phyloP scores from a whole-genome alignment of 2,797 vertebrate species.

The Iguana delicatissima region DNA sequence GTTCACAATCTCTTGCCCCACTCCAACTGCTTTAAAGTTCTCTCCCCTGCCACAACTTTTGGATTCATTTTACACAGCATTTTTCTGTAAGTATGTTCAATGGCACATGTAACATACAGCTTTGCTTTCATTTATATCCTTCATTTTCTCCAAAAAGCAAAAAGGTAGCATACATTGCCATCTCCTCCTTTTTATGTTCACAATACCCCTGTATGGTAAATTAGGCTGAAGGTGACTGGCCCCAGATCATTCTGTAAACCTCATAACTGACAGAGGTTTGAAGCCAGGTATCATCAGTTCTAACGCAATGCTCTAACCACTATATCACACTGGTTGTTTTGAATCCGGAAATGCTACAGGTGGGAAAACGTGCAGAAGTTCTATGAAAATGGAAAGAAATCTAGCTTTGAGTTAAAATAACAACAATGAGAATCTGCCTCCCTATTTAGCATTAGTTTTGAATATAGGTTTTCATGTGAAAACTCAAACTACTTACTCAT shows the following conservation, averaged over 20 bases:
- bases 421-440: slow-evolving; percentile 20
- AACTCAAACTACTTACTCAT: not conserved
- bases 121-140: too few species aligned
- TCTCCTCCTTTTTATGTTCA: not conserved
- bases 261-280: not conserved
- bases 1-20: too few species aligned
- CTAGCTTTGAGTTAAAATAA: slow-evolving; percentile 13
- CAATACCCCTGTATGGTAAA: not conserved
- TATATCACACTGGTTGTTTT: not conserved
- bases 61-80: too few species aligned
- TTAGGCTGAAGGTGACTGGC: not conserved
- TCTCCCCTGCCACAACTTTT: too few species aligned
- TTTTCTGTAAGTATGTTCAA: too few species aligned
- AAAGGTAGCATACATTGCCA: too few species aligned
- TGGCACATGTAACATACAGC: too few species aligned
- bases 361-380: slow-evolving; percentile 7
- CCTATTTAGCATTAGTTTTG: not conserved
- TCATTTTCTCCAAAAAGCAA: too few species aligned
- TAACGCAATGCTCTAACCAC: not conserved
- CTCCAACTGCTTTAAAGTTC: too few species aligned
- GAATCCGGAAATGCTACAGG: not conserved
- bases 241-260: not conserved
- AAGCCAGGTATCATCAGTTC: not conserved
- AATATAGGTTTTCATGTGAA: not conserved
- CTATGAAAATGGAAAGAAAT: not conserved